Evolutionary conservation across 2,113 vertebrate species (phyloP).

Genomic region (Clarias magur): DNA sequence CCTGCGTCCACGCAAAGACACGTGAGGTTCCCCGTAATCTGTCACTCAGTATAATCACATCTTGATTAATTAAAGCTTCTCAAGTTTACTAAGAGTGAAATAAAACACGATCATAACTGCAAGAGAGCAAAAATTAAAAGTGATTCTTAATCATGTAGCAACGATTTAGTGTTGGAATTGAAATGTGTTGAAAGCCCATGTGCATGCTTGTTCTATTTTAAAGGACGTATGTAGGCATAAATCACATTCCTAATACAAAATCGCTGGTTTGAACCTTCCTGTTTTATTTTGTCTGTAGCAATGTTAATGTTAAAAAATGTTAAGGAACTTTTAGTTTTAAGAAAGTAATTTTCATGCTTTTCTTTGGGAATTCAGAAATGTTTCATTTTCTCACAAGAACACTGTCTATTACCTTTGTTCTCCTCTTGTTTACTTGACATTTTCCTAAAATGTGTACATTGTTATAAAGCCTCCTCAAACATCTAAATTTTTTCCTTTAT

Average conservation of each 20-base stretch:
- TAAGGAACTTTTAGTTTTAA: not conserved
- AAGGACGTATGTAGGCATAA: not conserved
- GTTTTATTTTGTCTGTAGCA: not conserved
- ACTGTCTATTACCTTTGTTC: not conserved
- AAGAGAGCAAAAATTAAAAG: not conserved
- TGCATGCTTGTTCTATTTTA: not conserved
- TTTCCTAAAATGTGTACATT: conserved; percentile 32
- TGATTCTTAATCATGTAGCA: not conserved
- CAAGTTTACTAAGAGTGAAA: not conserved
- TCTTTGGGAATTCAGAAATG: not conserved
- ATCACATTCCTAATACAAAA: not conserved
- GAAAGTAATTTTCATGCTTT: conserved; percentile 3
- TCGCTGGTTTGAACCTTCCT: not conserved
- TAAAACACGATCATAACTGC: not conserved
- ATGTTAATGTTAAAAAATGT: not conserved
- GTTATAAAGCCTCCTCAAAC: conserved; percentile 28
- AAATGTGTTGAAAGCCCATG: too few species aligned
- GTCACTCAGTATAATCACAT: not conserved
- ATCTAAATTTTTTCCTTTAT: conserved; percentile 10
- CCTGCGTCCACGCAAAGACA: conserved; percentile 85
- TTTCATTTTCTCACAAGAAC: not conserved
- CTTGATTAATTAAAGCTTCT: not conserved
- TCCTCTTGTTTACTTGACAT: conserved; percentile 1
- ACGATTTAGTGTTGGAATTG: not conserved
- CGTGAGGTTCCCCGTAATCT: conserved; percentile 74